A percentile compares a stretch with the other conserved stretches of the same genome.
Conservation (phyloP, 2,888 invertebrate genomes). For the Cepaea hortensis region DNA sequence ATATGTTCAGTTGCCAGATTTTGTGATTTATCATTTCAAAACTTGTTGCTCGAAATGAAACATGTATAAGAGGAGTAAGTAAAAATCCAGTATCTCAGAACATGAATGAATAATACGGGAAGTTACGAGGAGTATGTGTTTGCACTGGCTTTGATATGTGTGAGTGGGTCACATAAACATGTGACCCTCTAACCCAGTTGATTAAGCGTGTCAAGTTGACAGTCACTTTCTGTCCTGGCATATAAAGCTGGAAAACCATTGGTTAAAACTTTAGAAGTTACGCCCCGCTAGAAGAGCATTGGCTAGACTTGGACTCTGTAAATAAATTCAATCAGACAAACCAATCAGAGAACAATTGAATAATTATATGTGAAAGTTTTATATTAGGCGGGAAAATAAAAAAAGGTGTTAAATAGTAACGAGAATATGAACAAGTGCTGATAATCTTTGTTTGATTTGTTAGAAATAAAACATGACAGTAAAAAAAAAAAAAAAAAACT, state of each 20-base stretch:
- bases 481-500: no score
- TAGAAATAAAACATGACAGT: no score
- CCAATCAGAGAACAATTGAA: background rate
- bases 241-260: background rate
- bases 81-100: no score
- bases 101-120: no score
- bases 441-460: no score
- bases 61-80: background rate
- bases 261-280: slow-evolving; percentile 33
- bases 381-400: no score
- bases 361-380: background rate
- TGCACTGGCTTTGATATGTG: background rate
- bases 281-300: slow-evolving; percentile 44
- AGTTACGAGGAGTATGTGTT: background rate
- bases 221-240: background rate
- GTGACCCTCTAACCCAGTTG: background rate
- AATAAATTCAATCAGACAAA: background rate
- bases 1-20: no score
- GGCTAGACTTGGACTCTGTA: slow-evolving; percentile 30
- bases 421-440: no score
- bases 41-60: slow-evolving; percentile 5
- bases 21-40: background rate
- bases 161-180: background rate
- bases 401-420: no score
- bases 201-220: background rate